Percentiles rank a stretch among this genome's conserved stretches.
Conservation (phyloP, 1,140 invertebrate genomes). For the Kradibia gibbosae region DNA sequence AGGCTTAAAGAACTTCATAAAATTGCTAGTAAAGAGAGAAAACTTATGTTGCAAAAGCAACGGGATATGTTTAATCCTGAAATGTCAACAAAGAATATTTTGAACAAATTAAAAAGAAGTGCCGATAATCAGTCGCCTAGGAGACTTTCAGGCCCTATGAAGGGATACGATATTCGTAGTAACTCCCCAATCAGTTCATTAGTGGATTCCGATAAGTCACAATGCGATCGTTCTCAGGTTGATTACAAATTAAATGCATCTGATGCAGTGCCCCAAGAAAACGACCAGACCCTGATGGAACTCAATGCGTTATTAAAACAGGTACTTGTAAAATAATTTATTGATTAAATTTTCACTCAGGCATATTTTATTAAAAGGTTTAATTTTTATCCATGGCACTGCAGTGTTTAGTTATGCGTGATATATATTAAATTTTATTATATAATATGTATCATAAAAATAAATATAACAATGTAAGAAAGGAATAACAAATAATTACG, state of each 20-base stretch:
- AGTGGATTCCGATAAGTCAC: slow-evolving; percentile 70
- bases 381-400: no score
- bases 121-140: slow-evolving; percentile 69
- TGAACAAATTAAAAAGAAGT: slow-evolving; percentile 69
- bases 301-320: slow-evolving; percentile 39
- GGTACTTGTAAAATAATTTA: slow-evolving; percentile 14
- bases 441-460: no score
- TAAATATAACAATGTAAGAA: no score
- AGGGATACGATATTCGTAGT: slow-evolving; percentile 70
- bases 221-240: slow-evolving; percentile 65
- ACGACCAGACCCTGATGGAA: slow-evolving; percentile 46
- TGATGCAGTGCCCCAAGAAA: slow-evolving; percentile 56
- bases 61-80: slow-evolving; percentile 71
- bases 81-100: slow-evolving; percentile 71
- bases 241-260: slow-evolving; percentile 57
- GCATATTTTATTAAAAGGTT: not conserved
- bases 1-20: slow-evolving; percentile 70
- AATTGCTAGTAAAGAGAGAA: slow-evolving; percentile 70
- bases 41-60: slow-evolving; percentile 70
- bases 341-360: not conserved
- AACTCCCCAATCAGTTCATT: slow-evolving; percentile 70
- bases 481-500: no score
- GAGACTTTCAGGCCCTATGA: slow-evolving; percentile 70
- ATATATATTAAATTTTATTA: no score
- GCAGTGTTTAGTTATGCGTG: no score